These are phyloP conservation scores for Gnathonemus echidnorhynchus DNA, from an alignment of 2,113 vertebrate species.

Conservation along the genomic window DNA sequence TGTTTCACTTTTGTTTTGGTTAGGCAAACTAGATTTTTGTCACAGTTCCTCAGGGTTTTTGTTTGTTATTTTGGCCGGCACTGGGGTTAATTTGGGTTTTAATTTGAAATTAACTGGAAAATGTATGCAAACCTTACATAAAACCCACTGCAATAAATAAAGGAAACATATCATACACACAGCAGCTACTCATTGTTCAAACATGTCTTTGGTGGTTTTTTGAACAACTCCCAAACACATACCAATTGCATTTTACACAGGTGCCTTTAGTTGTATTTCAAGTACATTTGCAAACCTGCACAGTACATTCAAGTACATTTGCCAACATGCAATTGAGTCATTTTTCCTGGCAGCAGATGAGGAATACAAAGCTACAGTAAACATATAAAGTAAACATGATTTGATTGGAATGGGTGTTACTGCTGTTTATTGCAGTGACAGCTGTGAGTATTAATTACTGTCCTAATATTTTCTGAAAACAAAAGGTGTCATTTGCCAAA, in stretches of 20 bases:
- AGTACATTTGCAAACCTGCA: no score
- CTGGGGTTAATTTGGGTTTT: background rate
- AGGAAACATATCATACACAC: background rate
- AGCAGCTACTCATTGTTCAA: background rate
- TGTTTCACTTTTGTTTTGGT: background rate
- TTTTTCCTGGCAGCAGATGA: no score
- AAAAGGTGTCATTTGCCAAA: background rate
- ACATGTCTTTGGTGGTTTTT: no score
- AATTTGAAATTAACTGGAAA: background rate
- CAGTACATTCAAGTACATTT: no score
- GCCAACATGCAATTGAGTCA: no score
- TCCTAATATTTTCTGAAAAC: background rate
- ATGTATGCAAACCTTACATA: background rate
- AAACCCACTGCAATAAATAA: background rate
- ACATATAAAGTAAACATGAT: background rate
- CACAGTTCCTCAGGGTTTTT: no score
- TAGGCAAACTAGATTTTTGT: no score
- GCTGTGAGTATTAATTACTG: no score
- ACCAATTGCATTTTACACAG: no score
- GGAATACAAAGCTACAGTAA: no score
- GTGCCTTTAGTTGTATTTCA: no score
- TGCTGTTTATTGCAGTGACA: background rate
- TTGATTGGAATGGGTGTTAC: background rate
- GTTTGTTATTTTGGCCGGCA: background rate
- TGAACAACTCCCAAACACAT: no score